A percentile compares a stretch with the other conserved stretches of the same genome.
These are phyloP conservation scores for Electrophaes corylata DNA, from an alignment of 2,888 invertebrate species.

Conservation along the genomic window DNA sequence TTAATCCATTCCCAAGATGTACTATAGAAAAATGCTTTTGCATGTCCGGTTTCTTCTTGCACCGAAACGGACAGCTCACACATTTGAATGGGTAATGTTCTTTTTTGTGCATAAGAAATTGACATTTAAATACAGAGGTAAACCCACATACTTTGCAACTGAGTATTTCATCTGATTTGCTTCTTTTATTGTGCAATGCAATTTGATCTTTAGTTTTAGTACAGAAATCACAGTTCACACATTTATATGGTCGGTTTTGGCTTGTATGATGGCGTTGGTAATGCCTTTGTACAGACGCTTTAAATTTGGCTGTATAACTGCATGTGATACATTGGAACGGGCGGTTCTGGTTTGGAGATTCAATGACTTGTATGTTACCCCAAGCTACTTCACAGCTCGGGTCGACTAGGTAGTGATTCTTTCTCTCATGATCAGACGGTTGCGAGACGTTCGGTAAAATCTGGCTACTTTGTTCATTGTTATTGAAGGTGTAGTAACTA, in stretches of 20 bases:
- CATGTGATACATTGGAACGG: slow-evolving; percentile 65
- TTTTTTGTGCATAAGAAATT: slow-evolving; percentile 61
- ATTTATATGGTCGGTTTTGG: slow-evolving; percentile 61
- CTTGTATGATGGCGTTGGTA: slow-evolving; percentile 67
- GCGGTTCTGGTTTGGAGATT: slow-evolving; percentile 52
- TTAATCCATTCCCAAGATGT: slow-evolving; percentile 58
- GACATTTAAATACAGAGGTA: slow-evolving; percentile 59
- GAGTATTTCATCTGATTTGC: slow-evolving; percentile 45
- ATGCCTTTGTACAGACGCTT: slow-evolving; percentile 68
- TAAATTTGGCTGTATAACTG: slow-evolving; percentile 60
- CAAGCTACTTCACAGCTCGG: slow-evolving; percentile 55
- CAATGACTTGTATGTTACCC: slow-evolving; percentile 61
- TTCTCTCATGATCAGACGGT: slow-evolving; percentile 33
- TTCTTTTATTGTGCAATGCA: slow-evolving; percentile 64
- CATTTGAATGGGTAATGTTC: slow-evolving; percentile 61
- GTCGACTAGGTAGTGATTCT: slow-evolving; percentile 56
- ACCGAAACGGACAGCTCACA: slow-evolving; percentile 53
- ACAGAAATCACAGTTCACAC: slow-evolving; percentile 65
- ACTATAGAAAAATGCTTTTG: slow-evolving; percentile 56
- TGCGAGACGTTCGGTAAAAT: slow-evolving; percentile 5
- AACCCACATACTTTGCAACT: slow-evolving; percentile 54
- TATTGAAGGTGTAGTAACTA: slow-evolving; percentile 12
- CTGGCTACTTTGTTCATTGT: too few relatives aligned
- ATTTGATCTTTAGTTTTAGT: slow-evolving; percentile 73
- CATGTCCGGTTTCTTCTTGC: slow-evolving; percentile 62